Percentiles rank a stretch among this genome's conserved stretches.
Evolutionary conservation across 1,140 invertebrate genomes (phyloP).

Genomic region (Zaprionus inermis): DNA sequence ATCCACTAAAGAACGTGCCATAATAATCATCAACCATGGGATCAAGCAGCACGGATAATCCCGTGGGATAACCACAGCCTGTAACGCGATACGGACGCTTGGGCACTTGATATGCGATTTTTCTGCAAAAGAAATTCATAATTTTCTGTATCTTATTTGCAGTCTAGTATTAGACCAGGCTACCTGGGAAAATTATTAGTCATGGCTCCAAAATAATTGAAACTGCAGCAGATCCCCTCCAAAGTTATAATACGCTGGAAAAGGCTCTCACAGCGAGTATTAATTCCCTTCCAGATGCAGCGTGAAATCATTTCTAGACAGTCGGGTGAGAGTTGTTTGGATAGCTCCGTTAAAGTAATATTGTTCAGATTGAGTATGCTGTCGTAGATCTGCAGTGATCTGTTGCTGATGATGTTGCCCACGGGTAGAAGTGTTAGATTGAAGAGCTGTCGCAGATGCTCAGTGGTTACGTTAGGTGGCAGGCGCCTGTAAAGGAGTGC

Average conservation of each 20-base stretch:
- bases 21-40: constrained; percentile 85
- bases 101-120: constrained; percentile 77
- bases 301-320: constrained; percentile 86
- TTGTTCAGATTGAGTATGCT: constrained; percentile 83
- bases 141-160: background rate
- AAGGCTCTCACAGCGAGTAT: constrained; percentile 86
- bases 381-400: constrained; percentile 69
- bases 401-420: constrained; percentile 39
- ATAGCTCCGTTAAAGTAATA: constrained; percentile 70
- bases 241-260: constrained; percentile 86
- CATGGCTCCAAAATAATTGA: constrained; percentile 86
- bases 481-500: constrained; percentile 42
- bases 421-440: constrained; percentile 67
- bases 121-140: constrained; percentile 36
- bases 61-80: constrained; percentile 88
- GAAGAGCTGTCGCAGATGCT: constrained; percentile 65
- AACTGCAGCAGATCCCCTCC: constrained; percentile 87
- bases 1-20: constrained; percentile 79
- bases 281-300: constrained; percentile 88
- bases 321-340: constrained; percentile 83
- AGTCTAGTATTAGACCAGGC: background rate
- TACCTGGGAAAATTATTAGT: constrained; percentile 81
- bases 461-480: constrained; percentile 55
- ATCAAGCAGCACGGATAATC: constrained; percentile 86
- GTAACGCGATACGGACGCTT: constrained; percentile 85